Evolutionary conservation across 2,113 vertebrate species (phyloP).

Genomic region (Bombycilla garrulus): DNA sequence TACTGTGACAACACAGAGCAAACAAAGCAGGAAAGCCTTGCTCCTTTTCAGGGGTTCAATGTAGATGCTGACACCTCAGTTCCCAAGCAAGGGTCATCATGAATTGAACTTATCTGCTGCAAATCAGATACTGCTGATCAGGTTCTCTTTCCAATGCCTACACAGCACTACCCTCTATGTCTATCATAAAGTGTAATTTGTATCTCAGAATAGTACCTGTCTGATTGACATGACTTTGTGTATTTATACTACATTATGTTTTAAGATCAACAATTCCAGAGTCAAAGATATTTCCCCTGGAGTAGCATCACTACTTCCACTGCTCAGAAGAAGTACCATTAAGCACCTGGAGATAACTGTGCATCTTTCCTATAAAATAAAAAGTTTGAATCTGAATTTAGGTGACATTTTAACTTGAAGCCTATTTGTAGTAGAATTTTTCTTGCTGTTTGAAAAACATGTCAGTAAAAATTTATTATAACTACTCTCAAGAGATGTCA

Average conservation of each 20-base stretch:
- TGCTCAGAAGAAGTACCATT: constrained; percentile 28
- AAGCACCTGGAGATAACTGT: neutral
- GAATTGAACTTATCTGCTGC: neutral
- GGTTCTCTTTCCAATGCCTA: neutral
- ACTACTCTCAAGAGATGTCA: constrained; percentile 37
- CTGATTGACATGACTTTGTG: constrained; percentile 4
- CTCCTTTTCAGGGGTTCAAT: neutral
- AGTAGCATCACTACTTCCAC: constrained; percentile 15
- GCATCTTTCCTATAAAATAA: constrained; percentile 53
- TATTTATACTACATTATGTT: neutral
- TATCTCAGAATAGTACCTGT: neutral
- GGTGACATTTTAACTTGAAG: constrained; percentile 66
- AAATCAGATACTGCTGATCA: constrained; percentile 1
- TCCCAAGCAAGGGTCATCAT: neutral
- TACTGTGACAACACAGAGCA: neutral
- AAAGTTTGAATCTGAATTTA: constrained; percentile 57
- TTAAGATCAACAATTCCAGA: neutral
- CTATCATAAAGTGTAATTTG: neutral
- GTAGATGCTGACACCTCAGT: neutral
- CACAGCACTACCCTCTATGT: neutral
- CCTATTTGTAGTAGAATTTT: constrained; percentile 58
- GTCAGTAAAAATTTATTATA: constrained; percentile 67
- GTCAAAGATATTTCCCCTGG: constrained; percentile 16
- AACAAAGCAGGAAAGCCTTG: neutral
- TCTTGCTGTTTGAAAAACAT: constrained; percentile 63